Conservation (phyloP, 2,113 vertebrate genomes). For the Heptranchias perlo region DNA sequence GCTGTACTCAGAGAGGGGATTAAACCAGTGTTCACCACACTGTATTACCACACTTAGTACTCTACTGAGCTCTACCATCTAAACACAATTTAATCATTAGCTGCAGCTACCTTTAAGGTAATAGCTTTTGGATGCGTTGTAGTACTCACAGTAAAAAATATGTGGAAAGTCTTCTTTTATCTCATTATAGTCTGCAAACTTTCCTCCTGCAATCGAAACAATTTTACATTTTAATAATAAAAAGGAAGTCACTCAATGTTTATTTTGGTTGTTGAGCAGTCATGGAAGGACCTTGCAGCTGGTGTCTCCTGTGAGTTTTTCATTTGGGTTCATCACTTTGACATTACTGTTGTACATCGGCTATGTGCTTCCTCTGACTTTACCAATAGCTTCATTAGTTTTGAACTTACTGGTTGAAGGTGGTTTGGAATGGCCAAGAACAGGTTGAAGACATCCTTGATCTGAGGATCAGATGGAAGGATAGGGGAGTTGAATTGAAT, state of each 20-base stretch:
- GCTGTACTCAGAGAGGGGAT: too few species aligned
- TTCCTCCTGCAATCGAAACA: conserved; percentile 2
- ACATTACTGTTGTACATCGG: background rate
- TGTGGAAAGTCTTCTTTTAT: background rate
- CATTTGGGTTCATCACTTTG: background rate
- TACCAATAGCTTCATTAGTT: background rate
- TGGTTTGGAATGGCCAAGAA: background rate
- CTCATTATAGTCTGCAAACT: background rate
- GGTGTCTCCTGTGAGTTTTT: background rate
- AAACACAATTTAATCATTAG: background rate
- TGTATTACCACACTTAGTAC: too few species aligned
- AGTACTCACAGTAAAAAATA: conserved; percentile 30
- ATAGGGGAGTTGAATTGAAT: background rate
- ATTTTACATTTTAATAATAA: background rate
- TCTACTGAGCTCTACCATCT: background rate
- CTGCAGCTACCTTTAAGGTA: background rate
- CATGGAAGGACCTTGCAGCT: background rate
- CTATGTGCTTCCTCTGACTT: background rate
- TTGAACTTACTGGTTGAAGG: background rate
- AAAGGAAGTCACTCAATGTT: background rate
- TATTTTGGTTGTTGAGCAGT: background rate
- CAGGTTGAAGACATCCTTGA: background rate
- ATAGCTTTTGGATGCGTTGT: background rate
- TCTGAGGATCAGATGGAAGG: background rate
- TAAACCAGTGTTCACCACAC: too few species aligned